phyloP scores from a whole-genome alignment of 2,113 vertebrate genomes.

The Talpa occidentalis region DNA sequence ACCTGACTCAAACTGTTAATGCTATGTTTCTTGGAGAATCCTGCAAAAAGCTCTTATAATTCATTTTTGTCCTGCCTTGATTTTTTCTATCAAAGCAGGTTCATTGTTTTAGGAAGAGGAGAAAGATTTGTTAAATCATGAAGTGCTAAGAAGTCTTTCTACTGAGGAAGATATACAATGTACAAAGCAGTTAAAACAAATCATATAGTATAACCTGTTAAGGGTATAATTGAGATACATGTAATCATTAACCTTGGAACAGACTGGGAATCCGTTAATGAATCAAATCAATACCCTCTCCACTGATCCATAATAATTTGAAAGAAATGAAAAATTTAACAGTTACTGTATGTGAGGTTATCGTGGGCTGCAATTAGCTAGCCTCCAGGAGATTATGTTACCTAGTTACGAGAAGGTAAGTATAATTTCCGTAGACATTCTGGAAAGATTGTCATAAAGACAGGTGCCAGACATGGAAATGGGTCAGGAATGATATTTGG shows the following conservation, averaged over 20 bases:
- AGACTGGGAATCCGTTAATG: constrained; percentile 95
- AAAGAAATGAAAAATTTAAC: constrained; percentile 99
- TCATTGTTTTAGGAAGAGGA: constrained; percentile 79
- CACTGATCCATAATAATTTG: constrained; percentile 99
- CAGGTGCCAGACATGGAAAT: constrained; percentile 94
- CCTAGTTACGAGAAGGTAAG: constrained; percentile 97
- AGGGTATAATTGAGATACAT: constrained; percentile 96
- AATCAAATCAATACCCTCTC: constrained; percentile 99
- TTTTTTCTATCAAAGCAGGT: constrained; percentile 77
- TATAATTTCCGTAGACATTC: constrained; percentile 94
- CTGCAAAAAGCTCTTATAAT: constrained; percentile 65
- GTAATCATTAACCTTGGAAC: constrained; percentile 99
- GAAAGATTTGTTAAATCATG: constrained; percentile 82
- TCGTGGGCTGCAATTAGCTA: constrained; percentile 97
- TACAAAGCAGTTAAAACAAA: constrained; percentile 90
- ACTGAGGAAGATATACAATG: constrained; percentile 80
- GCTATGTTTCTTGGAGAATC: constrained; percentile 61
- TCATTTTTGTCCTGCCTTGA: constrained; percentile 67
- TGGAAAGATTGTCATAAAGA: constrained; percentile 93
- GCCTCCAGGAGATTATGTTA: constrained; percentile 98
- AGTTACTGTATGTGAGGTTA: constrained; percentile 96
- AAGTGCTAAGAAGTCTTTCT: constrained; percentile 84
- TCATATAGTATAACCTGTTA: constrained; percentile 92
- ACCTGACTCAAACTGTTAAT: constrained; percentile 56
- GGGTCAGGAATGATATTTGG: constrained; percentile 87